Base-by-base conservation (phyloP, 2,888 invertebrate genomes). In the Xanthorhoe designata region DNA sequence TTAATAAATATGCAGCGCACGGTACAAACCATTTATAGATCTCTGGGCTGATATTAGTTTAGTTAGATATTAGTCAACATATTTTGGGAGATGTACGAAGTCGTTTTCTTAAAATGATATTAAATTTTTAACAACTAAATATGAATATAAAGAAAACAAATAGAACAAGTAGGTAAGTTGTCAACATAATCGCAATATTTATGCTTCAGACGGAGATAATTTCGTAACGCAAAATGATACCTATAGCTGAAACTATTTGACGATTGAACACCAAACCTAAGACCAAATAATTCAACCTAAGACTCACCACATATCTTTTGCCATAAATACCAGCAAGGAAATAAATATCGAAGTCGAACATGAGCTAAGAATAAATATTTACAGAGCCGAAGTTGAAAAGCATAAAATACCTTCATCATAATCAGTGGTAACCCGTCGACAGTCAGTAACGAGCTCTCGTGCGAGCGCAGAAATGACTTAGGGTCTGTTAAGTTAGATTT, bases 401-500 rank as follows among this genome's bases (percentile, higher is more conserved):
- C 50, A 45, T 55, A 32, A 51, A 57, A 57, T 50, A 57, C 64
- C 64, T 68, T 61, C n/a, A 64, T 68, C 61, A 68, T 68, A 64
- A 64, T 64, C 64, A 68, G 57, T 50, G 19, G 32, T 19, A 61
- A 57, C 32, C 50, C 64, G 68, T 58, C 58, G 68, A 66, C 69
- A 66, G 69, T 51, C 64, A 66, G 61, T 66, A 61, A 64, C 67
- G 64, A 70, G 63, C 63, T 3, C 38, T 42, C 38, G 38, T 42
- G 61, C 74, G 68, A 72, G 74, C 66, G 75, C 70, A 75, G 76
- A 75, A 77, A 81, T 81, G 81, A 81, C 74, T 81, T 78, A 81
- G 73, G 65, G 77, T 67, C 70, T 69, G 74, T 74, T 75, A 75
- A 75, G 53, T 73, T 72, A 74, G 76, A 79, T 81, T 80, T 78